Base-by-base conservation (phyloP, 64 coral and sea anemone genomes). In the Actinia equina region DNA sequence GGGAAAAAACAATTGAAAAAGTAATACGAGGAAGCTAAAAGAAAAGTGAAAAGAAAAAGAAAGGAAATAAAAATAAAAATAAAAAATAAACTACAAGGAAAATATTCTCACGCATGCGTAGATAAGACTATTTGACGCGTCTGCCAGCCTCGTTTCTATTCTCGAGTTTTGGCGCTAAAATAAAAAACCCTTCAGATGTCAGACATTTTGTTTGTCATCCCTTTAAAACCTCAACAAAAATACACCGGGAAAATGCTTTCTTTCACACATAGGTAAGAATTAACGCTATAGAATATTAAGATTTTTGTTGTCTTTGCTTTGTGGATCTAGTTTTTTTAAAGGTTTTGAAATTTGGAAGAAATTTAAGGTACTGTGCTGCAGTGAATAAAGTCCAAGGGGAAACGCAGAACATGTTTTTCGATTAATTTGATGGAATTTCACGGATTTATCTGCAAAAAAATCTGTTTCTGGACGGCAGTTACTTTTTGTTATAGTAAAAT, bases 101-200 rank as follows among this genome's bases (percentile, higher is more conserved):
- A 49, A 18, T 4, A 60, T 9, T 49, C 7, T 2, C 43, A 10
- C 37, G 7, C 27, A 63, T 69, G 17, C n/a, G 69, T 74, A 10
- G 12, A 74, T 65, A 23, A 5, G 59, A 37, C n/a, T 20, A 10
- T 3, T 84, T 27, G 54, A 37, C 22, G 17, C 55, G 22, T 64
- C 55, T 57, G 23, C 83, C 37, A 45, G 53, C 83, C 17, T 85
- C 23, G 61, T 65, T 59, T 86, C 42, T 7, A 12, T 85, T 85
- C 79, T 44, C 19, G 8, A 2, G 17, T n/a, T 74, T 74, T 41
- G 69, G 69, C 69, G 69, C 69, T 26, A 74, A 74, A 74, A 74
- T 74, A 41, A 71, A 26, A 71, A 71, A 71, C n/a, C 69, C 69
- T 51, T 42, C n/a, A 27, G 52, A 6, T 7, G 82, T 56, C 49